phyloP scores from a whole-genome alignment of 2,888 invertebrate species.

The Gnatocerus cornutus region DNA sequence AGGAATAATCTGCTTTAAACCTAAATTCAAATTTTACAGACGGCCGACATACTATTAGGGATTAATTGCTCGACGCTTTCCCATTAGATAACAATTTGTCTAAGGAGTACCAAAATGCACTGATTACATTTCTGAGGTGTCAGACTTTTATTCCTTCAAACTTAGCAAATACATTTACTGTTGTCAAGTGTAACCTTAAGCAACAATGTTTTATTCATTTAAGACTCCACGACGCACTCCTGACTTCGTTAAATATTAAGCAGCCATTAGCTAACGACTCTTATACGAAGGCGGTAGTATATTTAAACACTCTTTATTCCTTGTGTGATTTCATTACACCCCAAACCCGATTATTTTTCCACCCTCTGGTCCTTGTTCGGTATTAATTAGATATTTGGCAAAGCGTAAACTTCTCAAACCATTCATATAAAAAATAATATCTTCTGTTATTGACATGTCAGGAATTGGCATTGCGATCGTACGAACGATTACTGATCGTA shows the following conservation, averaged over 20 bases:
- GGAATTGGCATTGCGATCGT: slow-evolving; percentile 35
- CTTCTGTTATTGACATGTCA: slow-evolving; percentile 46
- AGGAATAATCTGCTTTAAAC: slow-evolving; percentile 35
- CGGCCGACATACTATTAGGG: slow-evolving; percentile 36
- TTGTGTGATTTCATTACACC: slow-evolving; percentile 44
- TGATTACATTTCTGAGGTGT: slow-evolving; percentile 48
- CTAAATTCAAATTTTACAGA: slow-evolving; percentile 40
- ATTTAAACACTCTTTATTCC: slow-evolving; percentile 48
- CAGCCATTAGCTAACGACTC: slow-evolving; percentile 53
- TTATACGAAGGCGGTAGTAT: slow-evolving; percentile 40
- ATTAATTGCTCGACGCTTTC: slow-evolving; percentile 36
- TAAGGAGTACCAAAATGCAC: slow-evolving; percentile 5
- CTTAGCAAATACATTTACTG: slow-evolving; percentile 50
- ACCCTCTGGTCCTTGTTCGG: slow-evolving; percentile 6
- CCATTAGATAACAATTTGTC: slow-evolving; percentile 23
- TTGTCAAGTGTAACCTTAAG: slow-evolving; percentile 50
- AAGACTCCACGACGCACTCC: slow-evolving; percentile 50
- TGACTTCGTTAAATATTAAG: slow-evolving; percentile 53
- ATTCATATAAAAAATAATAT: slow-evolving; percentile 43
- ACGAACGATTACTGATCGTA: slow-evolving; percentile 34
- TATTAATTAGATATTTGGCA: slow-evolving; percentile 35
- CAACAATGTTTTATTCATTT: slow-evolving; percentile 53
- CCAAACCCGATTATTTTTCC: slow-evolving; percentile 29
- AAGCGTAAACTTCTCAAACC: slow-evolving; percentile 17
- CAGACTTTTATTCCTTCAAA: slow-evolving; percentile 43